Evolutionary conservation across 2,113 vertebrate genomes (phyloP), one percentile per base, ranked within the genome.

Genomic region (Mus spicilegus): DNA sequence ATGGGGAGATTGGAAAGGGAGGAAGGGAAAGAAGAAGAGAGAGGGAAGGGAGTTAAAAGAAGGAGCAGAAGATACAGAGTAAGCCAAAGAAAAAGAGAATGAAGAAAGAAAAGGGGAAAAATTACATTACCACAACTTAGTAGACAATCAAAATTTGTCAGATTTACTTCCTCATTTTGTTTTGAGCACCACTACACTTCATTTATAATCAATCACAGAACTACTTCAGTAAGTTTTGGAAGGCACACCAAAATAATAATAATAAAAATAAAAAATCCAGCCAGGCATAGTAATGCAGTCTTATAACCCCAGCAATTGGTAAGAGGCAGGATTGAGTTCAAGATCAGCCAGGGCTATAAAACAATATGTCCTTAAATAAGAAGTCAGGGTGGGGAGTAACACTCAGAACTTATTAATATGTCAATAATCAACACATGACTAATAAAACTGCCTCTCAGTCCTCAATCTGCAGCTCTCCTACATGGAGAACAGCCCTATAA

Each of bases 401-500:
- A 97, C 20, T 85, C 81, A 67, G 81, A 73, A 95, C 76, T 87
- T 96, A 90, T 90, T 88, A 97, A 94, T 84, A 96, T 54, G 92
- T 94, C 76, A 96, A 95, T 82, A 96, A 95, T 90, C 46, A 61
- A n/a, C 54, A 96, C 61, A 95, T 3, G 84, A 63, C 36, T 94
- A 98, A 58, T 72, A 94, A 93, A 72, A 93, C 10, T 88, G 49
- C 17, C 69, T 65, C 76, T 76, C 58, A 96, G 82, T 93, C 86
- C 58, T 94, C 46, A 84, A 87, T 73, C 36, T 93, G 39, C 87
- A 72, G 69, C 36, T 82, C 78, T 95, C 87, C 46, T 42, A 94
- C 7, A 89, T 5, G 10, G 93, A 65, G 78, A 75, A 1, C 1
- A 81, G 58, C 77, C 49, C 20, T n/a, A 42, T 72, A 28, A 90